A percentile compares a stretch with the other conserved stretches of the same genome.
Conservation (phyloP, 2,113 vertebrate species). For the Campylomormyrus numenius region DNA sequence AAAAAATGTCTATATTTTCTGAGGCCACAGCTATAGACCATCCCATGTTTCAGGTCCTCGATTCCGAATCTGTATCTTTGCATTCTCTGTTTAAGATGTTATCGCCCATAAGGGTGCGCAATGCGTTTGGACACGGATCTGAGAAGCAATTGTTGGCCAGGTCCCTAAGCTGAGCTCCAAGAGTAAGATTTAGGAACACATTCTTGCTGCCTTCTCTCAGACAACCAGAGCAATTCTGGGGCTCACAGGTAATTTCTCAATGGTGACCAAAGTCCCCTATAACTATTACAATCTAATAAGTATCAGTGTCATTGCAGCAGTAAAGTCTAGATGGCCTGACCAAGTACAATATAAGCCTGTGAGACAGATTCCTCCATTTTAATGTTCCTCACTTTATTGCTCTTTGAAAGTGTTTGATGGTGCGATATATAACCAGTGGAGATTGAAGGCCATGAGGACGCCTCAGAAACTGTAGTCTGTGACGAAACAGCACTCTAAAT, state of each 20-base stretch:
- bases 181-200: not conserved
- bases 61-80: not conserved
- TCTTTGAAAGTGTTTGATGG: not conserved
- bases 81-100: not conserved
- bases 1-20: not conserved
- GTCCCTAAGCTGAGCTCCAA: not conserved
- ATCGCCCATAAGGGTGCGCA: not conserved
- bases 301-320: not conserved
- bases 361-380: not conserved
- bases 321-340: not conserved
- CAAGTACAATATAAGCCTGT: not conserved
- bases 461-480: not conserved
- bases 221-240: not conserved
- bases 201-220: not conserved
- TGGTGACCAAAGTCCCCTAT: not conserved
- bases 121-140: conserved; percentile 7
- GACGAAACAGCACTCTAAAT: not conserved
- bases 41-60: not conserved
- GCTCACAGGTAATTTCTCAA: not conserved
- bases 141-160: not conserved
- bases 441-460: not conserved
- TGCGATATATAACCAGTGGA: not conserved
- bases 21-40: not conserved
- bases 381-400: not conserved
- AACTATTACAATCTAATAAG: not conserved